A percentile compares a stretch with the other conserved stretches of the same genome.
Conservation (phyloP, 2,888 invertebrate genomes). For the Harmothoe impar region DNA sequence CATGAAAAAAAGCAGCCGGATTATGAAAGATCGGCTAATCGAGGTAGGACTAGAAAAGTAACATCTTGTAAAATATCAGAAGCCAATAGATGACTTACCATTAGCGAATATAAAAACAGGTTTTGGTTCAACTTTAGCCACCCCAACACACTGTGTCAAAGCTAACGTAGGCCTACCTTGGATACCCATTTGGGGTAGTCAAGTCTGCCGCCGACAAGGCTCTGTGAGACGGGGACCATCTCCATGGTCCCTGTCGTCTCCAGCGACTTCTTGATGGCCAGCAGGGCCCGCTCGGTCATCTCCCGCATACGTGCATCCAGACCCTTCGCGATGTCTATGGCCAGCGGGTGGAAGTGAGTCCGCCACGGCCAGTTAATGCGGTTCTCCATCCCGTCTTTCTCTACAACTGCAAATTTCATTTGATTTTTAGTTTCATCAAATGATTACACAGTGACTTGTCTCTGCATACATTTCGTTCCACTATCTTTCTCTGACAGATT, state of each 20-base stretch:
- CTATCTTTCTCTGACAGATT: background rate
- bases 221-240: slow-evolving; percentile 71
- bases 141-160: too few species aligned
- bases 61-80: too few species aligned
- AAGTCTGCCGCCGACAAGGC: slow-evolving; percentile 75
- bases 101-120: too few species aligned
- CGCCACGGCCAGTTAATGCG: slow-evolving; percentile 78
- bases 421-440: too few species aligned
- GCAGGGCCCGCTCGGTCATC: slow-evolving; percentile 71
- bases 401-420: slow-evolving; percentile 42
- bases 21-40: too few species aligned
- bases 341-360: slow-evolving; percentile 78
- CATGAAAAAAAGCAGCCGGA: too few species aligned
- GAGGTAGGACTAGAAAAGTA: too few species aligned
- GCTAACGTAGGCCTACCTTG: slow-evolving; percentile 20
- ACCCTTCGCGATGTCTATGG: slow-evolving; percentile 75
- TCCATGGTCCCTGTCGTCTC: slow-evolving; percentile 70
- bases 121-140: too few species aligned
- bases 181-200: slow-evolving; percentile 75
- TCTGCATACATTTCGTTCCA: background rate
- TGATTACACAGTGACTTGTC: background rate
- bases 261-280: slow-evolving; percentile 73
- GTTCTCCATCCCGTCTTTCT: slow-evolving; percentile 50
- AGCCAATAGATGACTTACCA: too few species aligned
- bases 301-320: slow-evolving; percentile 75